Percentiles rank a stretch among this genome's conserved stretches.
phyloP scores from a whole-genome alignment of 2,797 vertebrate species.

The Taeniopygia guttata region DNA sequence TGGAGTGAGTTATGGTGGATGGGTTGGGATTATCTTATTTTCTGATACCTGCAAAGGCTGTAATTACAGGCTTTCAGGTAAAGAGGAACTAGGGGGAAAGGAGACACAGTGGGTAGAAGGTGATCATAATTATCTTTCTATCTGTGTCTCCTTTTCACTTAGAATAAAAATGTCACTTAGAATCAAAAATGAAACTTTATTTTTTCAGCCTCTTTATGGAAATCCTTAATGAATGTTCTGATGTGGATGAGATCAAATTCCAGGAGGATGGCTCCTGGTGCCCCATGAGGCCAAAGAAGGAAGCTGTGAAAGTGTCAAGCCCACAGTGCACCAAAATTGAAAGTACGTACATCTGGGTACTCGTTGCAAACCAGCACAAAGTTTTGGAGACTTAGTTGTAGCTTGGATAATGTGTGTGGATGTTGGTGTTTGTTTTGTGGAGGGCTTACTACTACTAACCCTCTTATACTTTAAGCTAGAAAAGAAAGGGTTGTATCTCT shows the following conservation, averaged over 20 bases:
- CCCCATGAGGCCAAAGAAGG: conserved; percentile 97
- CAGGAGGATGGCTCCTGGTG: conserved; percentile 97
- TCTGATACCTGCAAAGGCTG: not conserved
- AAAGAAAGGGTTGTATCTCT: not conserved
- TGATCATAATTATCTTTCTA: not conserved
- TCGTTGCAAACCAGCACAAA: not conserved
- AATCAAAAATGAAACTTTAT: not conserved
- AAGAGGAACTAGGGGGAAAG: not conserved
- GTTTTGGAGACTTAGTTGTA: not conserved
- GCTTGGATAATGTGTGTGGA: not conserved
- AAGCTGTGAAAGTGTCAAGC: conserved; percentile 85
- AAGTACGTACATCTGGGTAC: conserved; percentile 74
- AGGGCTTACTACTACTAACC: not conserved
- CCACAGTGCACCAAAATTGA: conserved; percentile 85
- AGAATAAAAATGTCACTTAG: not conserved
- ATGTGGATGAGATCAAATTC: conserved; percentile 97
- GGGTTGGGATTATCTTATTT: not conserved
- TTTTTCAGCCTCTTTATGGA: conserved; percentile 91
- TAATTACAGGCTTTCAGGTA: not conserved
- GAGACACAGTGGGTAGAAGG: not conserved
- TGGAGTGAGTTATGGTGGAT: not conserved
- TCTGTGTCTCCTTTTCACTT: not conserved
- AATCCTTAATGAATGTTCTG: conserved; percentile 94
- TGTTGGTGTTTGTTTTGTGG: not conserved
- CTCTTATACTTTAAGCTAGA: not conserved